phyloP scores from a whole-genome alignment of 2,888 invertebrate genomes.

The Drosophila cognata region DNA sequence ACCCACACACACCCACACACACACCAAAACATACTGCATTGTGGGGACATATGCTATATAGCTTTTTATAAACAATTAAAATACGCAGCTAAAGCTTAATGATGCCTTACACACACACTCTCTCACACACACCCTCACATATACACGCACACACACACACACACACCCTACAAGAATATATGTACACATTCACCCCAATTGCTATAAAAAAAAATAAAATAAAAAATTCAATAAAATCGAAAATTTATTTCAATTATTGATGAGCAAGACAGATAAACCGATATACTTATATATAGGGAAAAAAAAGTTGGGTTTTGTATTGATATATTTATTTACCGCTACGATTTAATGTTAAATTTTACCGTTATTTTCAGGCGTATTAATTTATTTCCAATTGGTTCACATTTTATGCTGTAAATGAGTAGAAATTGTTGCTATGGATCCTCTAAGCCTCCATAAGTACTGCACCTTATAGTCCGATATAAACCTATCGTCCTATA shows the following conservation, averaged over 20 bases:
- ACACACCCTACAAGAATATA: neutral
- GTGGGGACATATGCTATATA: constrained; percentile 43
- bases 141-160: neutral
- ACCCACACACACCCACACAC: constrained; percentile 12
- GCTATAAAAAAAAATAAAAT: neutral
- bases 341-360: neutral
- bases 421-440: neutral
- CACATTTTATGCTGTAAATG: neutral
- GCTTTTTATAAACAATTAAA: constrained; percentile 37
- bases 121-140: neutral
- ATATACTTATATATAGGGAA: neutral
- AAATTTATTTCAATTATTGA: neutral
- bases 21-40: neutral
- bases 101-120: constrained; percentile 18
- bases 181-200: neutral
- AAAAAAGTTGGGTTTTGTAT: neutral
- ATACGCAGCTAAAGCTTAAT: constrained; percentile 33
- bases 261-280: neutral
- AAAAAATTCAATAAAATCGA: neutral
- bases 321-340: neutral
- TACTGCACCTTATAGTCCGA: too few species aligned
- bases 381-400: neutral
- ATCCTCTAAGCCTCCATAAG: neutral
- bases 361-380: neutral
- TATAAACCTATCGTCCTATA: neutral